phyloP scores from a whole-genome alignment of 2,888 invertebrate species.

The Hypomecis punctinalis region DNA sequence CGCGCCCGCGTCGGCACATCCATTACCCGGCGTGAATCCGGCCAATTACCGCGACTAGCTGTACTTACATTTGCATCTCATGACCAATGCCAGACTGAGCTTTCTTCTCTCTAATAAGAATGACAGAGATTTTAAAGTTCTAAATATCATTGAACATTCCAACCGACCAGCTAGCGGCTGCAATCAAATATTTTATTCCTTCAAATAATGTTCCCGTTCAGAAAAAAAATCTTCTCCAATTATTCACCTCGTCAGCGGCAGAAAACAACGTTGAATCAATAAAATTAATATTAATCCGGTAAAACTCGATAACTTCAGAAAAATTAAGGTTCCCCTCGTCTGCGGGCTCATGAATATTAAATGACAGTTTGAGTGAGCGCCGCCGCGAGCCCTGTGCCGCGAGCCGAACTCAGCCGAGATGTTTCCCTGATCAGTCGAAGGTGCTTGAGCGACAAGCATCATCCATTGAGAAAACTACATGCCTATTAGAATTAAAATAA shows the following conservation, averaged over 20 bases:
- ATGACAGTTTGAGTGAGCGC: slow-evolving; percentile 22
- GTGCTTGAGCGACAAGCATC: no score
- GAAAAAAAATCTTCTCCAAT: slow-evolving; percentile 2
- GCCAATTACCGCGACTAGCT: slow-evolving; percentile 4
- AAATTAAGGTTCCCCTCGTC: slow-evolving; percentile 22
- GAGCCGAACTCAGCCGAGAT: not conserved
- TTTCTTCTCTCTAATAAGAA: no score
- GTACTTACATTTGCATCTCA: not conserved
- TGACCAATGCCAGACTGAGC: no score
- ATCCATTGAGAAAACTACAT: no score
- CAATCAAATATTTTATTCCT: no score
- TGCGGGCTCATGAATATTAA: slow-evolving; percentile 28
- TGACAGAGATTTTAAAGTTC: no score
- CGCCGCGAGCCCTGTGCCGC: not conserved
- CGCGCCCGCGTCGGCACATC: slow-evolving; percentile 11
- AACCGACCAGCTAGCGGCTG: no score
- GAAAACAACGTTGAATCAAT: slow-evolving; percentile 23
- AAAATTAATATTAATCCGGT: slow-evolving; percentile 17
- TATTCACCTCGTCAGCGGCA: slow-evolving; percentile 6
- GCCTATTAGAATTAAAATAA: no score
- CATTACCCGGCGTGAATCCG: slow-evolving; percentile 16
- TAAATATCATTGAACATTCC: no score
- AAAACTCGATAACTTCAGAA: slow-evolving; percentile 23
- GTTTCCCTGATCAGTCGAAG: not conserved
- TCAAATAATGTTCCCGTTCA: not conserved